phyloP scores from a whole-genome alignment of 2,888 invertebrate species.

The Trilocha varians region DNA sequence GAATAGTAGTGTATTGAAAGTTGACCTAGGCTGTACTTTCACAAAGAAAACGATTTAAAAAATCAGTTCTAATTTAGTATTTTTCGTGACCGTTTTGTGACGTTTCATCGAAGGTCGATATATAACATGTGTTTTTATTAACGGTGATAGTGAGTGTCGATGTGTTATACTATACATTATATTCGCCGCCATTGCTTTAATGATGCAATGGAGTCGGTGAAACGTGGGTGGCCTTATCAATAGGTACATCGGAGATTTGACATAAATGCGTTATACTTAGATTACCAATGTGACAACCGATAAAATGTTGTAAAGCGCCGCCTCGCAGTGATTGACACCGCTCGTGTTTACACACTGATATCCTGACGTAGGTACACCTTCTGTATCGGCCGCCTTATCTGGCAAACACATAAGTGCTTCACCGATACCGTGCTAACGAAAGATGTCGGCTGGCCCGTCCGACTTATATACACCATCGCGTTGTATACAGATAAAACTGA shows the following conservation, averaged over 20 bases:
- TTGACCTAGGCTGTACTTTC: too few relatives aligned
- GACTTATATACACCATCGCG: slow-evolving; percentile 14
- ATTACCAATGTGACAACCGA: slow-evolving; percentile 64
- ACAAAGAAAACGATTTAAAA: too few relatives aligned
- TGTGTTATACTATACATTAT: slow-evolving; percentile 20
- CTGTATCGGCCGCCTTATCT: slow-evolving; percentile 56
- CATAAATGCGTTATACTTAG: slow-evolving; percentile 70
- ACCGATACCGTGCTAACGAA: slow-evolving; percentile 35
- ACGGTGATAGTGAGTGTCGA: slow-evolving; percentile 27
- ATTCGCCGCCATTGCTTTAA: slow-evolving; percentile 45
- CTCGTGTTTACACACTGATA: slow-evolving; percentile 61
- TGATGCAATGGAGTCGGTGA: slow-evolving; percentile 47
- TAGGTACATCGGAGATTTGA: slow-evolving; percentile 64
- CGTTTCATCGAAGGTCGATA: slow-evolving; percentile 16
- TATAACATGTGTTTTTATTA: slow-evolving; percentile 31
- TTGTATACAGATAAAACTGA: slow-evolving; percentile 13
- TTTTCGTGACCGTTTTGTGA: too few relatives aligned
- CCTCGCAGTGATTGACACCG: slow-evolving; percentile 65
- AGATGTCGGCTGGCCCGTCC: slow-evolving; percentile 24
- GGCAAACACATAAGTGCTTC: slow-evolving; percentile 42
- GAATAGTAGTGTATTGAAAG: too few relatives aligned
- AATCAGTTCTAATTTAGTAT: too few relatives aligned
- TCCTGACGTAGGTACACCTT: slow-evolving; percentile 49
- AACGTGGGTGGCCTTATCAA: slow-evolving; percentile 69
- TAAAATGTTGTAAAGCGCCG: slow-evolving; percentile 68